phyloP scores from a whole-genome alignment of 2,888 invertebrate species.

The Lithophane ornitopus region DNA sequence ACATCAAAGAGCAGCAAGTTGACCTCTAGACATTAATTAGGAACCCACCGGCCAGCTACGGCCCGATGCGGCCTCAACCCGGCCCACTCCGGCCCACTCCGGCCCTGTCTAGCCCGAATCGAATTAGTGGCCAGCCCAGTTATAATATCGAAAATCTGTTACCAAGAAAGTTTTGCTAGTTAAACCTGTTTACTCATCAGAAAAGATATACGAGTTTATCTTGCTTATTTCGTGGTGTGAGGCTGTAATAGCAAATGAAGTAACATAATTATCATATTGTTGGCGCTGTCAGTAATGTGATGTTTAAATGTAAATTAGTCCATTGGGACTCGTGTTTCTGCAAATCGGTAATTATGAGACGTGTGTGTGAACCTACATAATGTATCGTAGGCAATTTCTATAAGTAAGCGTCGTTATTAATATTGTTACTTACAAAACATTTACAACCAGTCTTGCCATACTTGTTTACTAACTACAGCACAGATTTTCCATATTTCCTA shows the following conservation, averaged over 20 bases:
- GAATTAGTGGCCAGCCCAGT: conserved; percentile 52
- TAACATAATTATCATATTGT: conserved; percentile 41
- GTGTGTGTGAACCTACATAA: not conserved
- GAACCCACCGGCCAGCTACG: conserved; percentile 16
- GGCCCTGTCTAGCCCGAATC: conserved; percentile 19
- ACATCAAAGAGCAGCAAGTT: conserved; percentile 64
- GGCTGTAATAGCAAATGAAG: conserved; percentile 34
- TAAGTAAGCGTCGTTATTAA: not conserved
- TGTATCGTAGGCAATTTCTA: not conserved
- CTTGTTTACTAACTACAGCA: not conserved
- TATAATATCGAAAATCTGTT: conserved; percentile 61
- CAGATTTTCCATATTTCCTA: not conserved
- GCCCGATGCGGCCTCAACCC: conserved; percentile 19
- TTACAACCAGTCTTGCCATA: not conserved
- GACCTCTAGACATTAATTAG: conserved; percentile 68
- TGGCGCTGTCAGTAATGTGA: conserved; percentile 20
- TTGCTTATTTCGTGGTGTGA: not conserved
- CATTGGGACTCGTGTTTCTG: conserved; percentile 37
- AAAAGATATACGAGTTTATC: conserved; percentile 5
- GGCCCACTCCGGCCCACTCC: conserved; percentile 2
- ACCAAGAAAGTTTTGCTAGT: conserved; percentile 43
- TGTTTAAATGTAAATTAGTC: conserved; percentile 42
- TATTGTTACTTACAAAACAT: not conserved
- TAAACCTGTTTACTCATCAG: conserved; percentile 32
- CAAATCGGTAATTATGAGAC: conserved; percentile 11